Evolutionary conservation across 2,113 vertebrate genomes (phyloP).

Genomic region (Myotis yumanensis): DNA sequence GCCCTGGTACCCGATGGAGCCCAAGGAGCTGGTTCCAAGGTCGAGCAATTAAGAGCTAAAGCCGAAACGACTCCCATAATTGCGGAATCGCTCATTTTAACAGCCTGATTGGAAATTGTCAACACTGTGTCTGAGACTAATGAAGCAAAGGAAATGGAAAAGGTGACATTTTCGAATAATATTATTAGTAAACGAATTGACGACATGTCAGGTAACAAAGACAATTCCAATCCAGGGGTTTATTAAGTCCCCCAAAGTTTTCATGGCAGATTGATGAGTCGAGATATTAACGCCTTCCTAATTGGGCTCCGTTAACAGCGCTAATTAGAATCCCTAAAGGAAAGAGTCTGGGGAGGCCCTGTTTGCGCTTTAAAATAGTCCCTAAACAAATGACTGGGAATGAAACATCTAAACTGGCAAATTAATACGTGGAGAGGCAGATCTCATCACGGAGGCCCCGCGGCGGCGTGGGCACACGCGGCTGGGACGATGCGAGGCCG

Average conservation of each 20-base stretch:
- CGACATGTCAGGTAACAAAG: conserved; percentile 27
- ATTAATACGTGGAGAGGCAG: neutral
- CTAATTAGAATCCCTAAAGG: conserved; percentile 44
- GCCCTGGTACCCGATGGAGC: neutral
- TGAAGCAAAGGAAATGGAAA: conserved; percentile 63
- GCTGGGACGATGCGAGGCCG: neutral
- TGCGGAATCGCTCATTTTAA: conserved; percentile 68
- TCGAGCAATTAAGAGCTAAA: conserved; percentile 57
- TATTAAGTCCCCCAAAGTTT: conserved; percentile 39
- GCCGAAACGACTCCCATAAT: conserved; percentile 40
- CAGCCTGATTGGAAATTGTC: conserved; percentile 72
- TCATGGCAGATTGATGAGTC: conserved; percentile 5
- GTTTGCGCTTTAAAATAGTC: neutral
- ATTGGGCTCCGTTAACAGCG: conserved; percentile 41
- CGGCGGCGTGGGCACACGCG: fast-evolving
- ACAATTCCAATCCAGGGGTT: neutral
- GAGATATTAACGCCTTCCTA: conserved; percentile 4
- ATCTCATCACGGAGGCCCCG: neutral
- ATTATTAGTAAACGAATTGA: conserved; percentile 67
- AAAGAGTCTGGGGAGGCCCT: neutral
- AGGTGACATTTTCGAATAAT: conserved; percentile 69
- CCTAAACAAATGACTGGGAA: neutral
- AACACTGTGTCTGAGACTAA: conserved; percentile 55
- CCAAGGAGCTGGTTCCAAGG: conserved; percentile 49
- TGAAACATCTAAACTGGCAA: neutral